phyloP scores from a whole-genome alignment of 2,888 invertebrate species.

The Ectobius pallidus region DNA sequence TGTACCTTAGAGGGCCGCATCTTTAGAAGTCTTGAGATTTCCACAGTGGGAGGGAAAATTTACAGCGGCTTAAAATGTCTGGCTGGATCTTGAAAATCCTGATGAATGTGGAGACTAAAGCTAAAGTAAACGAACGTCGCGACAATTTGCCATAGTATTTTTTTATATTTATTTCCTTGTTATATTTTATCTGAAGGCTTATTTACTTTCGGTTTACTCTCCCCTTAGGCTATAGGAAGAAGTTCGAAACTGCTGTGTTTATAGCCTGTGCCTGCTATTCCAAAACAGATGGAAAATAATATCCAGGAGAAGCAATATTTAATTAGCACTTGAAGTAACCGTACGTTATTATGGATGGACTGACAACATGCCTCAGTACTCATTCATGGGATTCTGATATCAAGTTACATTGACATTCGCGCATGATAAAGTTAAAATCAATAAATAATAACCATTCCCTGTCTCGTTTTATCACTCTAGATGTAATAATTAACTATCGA shows the following conservation, averaged over 20 bases:
- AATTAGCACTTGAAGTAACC: too few species aligned
- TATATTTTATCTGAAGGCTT: constrained; percentile 38
- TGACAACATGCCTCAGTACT: too few species aligned
- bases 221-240: background rate
- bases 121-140: constrained; percentile 48
- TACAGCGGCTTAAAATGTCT: constrained; percentile 42
- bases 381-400: too few species aligned
- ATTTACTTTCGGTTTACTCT: constrained; percentile 24
- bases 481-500: too few species aligned
- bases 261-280: background rate
- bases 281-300: constrained; percentile 7
- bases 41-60: constrained; percentile 35
- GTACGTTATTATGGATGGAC: too few species aligned
- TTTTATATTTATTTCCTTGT: constrained; percentile 39
- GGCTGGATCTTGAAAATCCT: constrained; percentile 61
- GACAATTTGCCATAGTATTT: constrained; percentile 44
- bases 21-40: constrained; percentile 31
- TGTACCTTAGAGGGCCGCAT: constrained; percentile 27
- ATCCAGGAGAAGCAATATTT: background rate
- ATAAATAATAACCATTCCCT: too few species aligned
- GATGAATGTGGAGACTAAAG: constrained; percentile 61
- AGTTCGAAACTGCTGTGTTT: constrained; percentile 5
- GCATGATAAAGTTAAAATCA: too few species aligned
- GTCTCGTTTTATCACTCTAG: too few species aligned
- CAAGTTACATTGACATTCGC: too few species aligned